A percentile compares a stretch with the other conserved stretches of the same genome.
Conservation (phyloP, 2,797 vertebrate genomes). For the Melanotaenia maccullochi region DNA sequence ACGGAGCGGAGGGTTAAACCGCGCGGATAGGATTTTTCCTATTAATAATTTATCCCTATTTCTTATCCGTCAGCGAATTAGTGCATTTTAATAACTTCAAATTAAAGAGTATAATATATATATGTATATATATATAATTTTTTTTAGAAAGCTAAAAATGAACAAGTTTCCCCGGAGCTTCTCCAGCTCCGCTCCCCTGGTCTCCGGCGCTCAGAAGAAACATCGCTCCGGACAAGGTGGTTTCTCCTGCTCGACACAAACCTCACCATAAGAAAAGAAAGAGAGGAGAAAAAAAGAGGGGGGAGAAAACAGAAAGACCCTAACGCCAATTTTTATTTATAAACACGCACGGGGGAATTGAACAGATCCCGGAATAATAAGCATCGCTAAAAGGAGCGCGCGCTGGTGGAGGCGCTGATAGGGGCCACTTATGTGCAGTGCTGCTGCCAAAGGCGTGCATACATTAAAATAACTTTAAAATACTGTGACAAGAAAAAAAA, state of each 20-base stretch:
- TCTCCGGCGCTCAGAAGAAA: conserved; percentile 47
- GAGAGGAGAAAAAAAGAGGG: conserved; percentile 29
- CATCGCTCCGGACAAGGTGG: conserved; percentile 71
- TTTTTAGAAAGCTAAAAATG: background rate
- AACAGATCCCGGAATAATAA: conserved; percentile 62
- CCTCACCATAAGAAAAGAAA: conserved; percentile 35
- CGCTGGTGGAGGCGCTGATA: conserved; percentile 20
- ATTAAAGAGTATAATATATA: background rate
- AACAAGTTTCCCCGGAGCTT: conserved; percentile 23
- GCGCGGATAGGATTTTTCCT: background rate
- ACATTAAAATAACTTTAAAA: conserved; percentile 50
- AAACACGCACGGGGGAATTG: conserved; percentile 68
- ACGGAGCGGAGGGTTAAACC: conserved; percentile 36
- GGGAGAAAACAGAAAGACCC: conserved; percentile 11
- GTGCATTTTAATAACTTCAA: background rate
- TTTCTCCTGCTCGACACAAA: conserved; percentile 64
- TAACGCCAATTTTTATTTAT: conserved; percentile 70
- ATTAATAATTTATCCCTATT: conserved; percentile 1
- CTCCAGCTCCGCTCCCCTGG: conserved; percentile 25
- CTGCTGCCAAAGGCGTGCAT: conserved; percentile 27
- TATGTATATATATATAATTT: too few species aligned
- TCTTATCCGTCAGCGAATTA: background rate
- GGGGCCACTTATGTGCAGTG: conserved; percentile 41
- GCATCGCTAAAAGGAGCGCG: conserved; percentile 21
- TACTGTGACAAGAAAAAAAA: background rate